Evolutionary conservation across 1,140 invertebrate genomes (phyloP).

Genomic region (Caerostris darwini): DNA sequence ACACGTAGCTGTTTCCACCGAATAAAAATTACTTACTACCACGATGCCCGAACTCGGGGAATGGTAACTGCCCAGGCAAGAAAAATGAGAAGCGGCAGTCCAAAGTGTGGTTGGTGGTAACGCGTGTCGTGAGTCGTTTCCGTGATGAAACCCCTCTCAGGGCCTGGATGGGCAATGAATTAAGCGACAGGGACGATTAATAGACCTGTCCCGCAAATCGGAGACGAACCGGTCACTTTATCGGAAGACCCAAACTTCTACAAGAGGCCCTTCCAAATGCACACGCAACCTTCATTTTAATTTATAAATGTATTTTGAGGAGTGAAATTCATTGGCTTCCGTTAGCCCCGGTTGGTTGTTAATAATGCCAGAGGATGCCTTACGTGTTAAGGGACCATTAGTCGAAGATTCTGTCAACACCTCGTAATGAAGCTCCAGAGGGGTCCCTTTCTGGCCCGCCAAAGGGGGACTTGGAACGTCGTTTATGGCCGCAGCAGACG

Average conservation of each 20-base stretch:
- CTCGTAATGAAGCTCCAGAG: slow-evolving; percentile 66
- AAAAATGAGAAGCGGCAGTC: neutral
- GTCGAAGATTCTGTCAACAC: slow-evolving; percentile 66
- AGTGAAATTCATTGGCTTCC: slow-evolving; percentile 74
- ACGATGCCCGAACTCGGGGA: neutral
- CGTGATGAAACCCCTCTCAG: slow-evolving; percentile 1
- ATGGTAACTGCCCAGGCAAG: neutral
- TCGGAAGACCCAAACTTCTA: slow-evolving; percentile 61
- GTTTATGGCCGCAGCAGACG: slow-evolving; percentile 13
- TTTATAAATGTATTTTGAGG: slow-evolving; percentile 76
- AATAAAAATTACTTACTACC: neutral
- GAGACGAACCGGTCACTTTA: slow-evolving; percentile 62
- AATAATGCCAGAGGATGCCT: slow-evolving; percentile 63
- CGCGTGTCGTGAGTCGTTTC: slow-evolving; percentile 45
- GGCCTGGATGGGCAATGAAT: slow-evolving; percentile 9
- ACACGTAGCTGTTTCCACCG: neutral
- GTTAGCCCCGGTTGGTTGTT: slow-evolving; percentile 61
- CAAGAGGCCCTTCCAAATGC: neutral
- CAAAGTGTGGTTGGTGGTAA: neutral
- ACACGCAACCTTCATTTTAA: slow-evolving; percentile 71
- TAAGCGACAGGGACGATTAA: slow-evolving; percentile 72
- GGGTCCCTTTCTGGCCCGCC: slow-evolving; percentile 26
- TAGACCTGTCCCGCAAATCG: slow-evolving; percentile 72
- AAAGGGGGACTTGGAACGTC: slow-evolving; percentile 8
- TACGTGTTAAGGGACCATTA: slow-evolving; percentile 77